Evolutionary conservation across 1,140 invertebrate species (phyloP).

Genomic region (Drosophila simulans): DNA sequence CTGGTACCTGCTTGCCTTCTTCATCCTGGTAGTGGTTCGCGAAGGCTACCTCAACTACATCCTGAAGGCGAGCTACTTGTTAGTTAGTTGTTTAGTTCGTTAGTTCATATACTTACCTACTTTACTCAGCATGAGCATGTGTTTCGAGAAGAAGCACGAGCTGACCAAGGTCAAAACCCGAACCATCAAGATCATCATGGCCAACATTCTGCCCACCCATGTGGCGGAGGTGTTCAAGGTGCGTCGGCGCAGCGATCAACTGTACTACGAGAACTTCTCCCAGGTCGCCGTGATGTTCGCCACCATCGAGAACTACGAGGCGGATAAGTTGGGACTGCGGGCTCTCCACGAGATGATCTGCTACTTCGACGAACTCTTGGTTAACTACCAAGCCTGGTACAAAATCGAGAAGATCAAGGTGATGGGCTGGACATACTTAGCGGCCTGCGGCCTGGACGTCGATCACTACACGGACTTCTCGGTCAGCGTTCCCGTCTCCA

Average conservation of each 20-base stretch:
- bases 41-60: slow-evolving; percentile 39
- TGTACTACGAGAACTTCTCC: slow-evolving; percentile 92
- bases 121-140: slow-evolving; percentile 20
- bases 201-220: slow-evolving; percentile 93
- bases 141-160: slow-evolving; percentile 87
- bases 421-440: slow-evolving; percentile 96
- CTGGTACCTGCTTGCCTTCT: slow-evolving; percentile 29
- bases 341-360: slow-evolving; percentile 95
- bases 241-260: slow-evolving; percentile 87
- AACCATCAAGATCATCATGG: slow-evolving; percentile 91
- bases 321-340: slow-evolving; percentile 88
- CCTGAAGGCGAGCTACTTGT: slow-evolving; percentile 34
- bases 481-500: background rate
- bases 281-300: slow-evolving; percentile 96
- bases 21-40: slow-evolving; percentile 9
- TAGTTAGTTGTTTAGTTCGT: background rate
- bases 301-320: slow-evolving; percentile 90
- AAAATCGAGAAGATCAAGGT: slow-evolving; percentile 96
- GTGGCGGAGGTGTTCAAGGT: slow-evolving; percentile 91
- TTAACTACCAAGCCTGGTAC: slow-evolving; percentile 36
- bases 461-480: slow-evolving; percentile 21
- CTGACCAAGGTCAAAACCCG: slow-evolving; percentile 90
- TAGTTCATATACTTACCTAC: background rate
- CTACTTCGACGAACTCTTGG: slow-evolving; percentile 89
- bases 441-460: slow-evolving; percentile 92